A percentile compares a stretch with the other conserved stretches of the same genome.
These are phyloP conservation scores for Potamarius usumacintae DNA, from an alignment of 2,113 vertebrate species.

Conservation along the genomic window DNA sequence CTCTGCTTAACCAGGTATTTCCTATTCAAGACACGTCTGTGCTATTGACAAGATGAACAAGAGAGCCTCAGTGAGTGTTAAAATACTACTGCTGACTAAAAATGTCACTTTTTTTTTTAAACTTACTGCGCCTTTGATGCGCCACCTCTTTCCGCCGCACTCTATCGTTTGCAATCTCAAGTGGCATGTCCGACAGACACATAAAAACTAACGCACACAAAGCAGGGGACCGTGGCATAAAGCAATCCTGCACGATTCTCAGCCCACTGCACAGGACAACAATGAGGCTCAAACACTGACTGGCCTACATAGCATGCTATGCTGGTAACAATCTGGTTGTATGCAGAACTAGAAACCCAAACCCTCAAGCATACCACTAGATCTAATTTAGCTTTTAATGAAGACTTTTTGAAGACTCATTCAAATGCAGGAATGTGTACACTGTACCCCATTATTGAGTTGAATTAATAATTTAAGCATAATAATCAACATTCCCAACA, in stretches of 20 bases:
- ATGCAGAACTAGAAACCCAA: background rate
- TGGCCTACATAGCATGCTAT: slow-evolving; percentile 10
- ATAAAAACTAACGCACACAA: slow-evolving; percentile 42
- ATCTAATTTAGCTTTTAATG: background rate
- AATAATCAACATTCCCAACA: background rate
- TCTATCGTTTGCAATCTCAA: slow-evolving; percentile 42
- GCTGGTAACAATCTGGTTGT: background rate
- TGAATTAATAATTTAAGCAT: background rate
- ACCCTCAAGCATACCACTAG: background rate
- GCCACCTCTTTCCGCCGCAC: slow-evolving; percentile 43
- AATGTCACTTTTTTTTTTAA: slow-evolving; percentile 59
- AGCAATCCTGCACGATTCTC: slow-evolving; percentile 38
- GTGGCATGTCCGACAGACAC: slow-evolving; percentile 45
- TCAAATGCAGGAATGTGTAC: background rate
- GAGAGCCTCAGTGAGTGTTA: slow-evolving; percentile 55
- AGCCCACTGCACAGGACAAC: slow-evolving; percentile 38
- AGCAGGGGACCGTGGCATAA: slow-evolving; percentile 23
- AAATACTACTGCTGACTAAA: slow-evolving; percentile 63
- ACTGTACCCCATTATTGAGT: background rate
- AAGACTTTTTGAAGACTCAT: background rate
- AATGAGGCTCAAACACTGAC: background rate
- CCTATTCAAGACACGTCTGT: slow-evolving; percentile 54
- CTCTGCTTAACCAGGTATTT: slow-evolving; percentile 56
- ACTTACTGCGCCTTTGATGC: slow-evolving; percentile 54
- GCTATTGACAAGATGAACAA: slow-evolving; percentile 60